Percentiles rank a stretch among this genome's conserved stretches.
Evolutionary conservation across 2,797 vertebrate species (phyloP).

Genomic region (Spinibarbus caldwelli): DNA sequence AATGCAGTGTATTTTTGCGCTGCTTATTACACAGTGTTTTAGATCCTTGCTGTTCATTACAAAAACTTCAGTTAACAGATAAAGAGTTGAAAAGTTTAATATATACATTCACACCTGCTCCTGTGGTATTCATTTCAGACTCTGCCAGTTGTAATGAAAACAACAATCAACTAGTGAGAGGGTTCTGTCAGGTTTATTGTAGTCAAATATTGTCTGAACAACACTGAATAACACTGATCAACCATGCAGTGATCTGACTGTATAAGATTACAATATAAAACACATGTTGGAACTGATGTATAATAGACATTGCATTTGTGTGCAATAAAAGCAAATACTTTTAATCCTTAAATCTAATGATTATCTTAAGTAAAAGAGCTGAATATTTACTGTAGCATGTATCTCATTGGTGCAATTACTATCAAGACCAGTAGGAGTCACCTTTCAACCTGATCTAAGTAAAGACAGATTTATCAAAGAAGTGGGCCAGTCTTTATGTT

Average conservation of each 20-base stretch:
- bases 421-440: background rate
- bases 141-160: background rate
- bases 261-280: too few relatives aligned
- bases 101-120: conserved; percentile 7
- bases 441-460: background rate
- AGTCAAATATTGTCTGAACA: background rate
- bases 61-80: background rate
- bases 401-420: background rate
- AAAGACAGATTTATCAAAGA: background rate
- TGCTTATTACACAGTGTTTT: conserved; percentile 60
- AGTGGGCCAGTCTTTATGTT: background rate
- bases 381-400: background rate
- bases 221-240: background rate
- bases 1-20: conserved; percentile 71
- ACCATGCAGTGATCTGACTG: background rate
- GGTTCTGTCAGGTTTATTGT: too few relatives aligned
- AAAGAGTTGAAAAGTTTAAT: background rate
- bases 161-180: background rate
- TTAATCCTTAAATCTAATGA: background rate
- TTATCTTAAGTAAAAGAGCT: background rate
- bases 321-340: background rate
- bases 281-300: too few relatives aligned
- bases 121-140: background rate
- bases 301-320: background rate
- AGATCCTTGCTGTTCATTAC: background rate